A percentile compares a stretch with the other conserved stretches of the same genome.
phyloP scores from a whole-genome alignment of 2,888 invertebrate genomes.

The Tenthredo scrophulariae region DNA sequence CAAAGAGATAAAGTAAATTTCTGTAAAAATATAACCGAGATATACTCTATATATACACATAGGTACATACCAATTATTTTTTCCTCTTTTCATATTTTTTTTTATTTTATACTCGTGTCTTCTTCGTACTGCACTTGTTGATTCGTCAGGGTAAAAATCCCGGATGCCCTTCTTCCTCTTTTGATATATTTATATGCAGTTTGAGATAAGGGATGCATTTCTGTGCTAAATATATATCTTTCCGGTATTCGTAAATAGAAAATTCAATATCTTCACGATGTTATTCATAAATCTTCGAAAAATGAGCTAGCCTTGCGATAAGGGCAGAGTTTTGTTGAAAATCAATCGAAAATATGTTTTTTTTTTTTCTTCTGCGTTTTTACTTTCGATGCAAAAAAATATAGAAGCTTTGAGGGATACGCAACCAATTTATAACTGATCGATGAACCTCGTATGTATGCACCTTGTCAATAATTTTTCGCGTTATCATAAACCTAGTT shows the following conservation, averaged over 20 bases:
- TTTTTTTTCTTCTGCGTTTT: neutral
- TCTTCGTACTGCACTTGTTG: neutral
- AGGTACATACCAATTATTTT: neutral
- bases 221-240: neutral
- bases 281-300: neutral
- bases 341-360: neutral
- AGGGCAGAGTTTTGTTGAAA: neutral
- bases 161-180: neutral
- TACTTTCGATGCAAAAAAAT: neutral
- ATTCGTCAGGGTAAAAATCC: neutral
- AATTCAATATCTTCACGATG: neutral
- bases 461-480: neutral
- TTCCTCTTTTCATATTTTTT: neutral
- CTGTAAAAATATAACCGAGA: neutral
- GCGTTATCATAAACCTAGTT: no score
- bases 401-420: neutral
- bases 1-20: neutral
- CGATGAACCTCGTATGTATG: no score
- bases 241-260: neutral
- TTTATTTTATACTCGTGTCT: neutral
- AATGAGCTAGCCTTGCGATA: neutral
- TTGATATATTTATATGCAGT: neutral
- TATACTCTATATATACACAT: no score
- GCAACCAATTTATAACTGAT: neutral
- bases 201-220: neutral